These are phyloP conservation scores for Anarhynchus alexandrinus DNA, from an alignment of 2,113 vertebrate species.

Conservation along the genomic window DNA sequence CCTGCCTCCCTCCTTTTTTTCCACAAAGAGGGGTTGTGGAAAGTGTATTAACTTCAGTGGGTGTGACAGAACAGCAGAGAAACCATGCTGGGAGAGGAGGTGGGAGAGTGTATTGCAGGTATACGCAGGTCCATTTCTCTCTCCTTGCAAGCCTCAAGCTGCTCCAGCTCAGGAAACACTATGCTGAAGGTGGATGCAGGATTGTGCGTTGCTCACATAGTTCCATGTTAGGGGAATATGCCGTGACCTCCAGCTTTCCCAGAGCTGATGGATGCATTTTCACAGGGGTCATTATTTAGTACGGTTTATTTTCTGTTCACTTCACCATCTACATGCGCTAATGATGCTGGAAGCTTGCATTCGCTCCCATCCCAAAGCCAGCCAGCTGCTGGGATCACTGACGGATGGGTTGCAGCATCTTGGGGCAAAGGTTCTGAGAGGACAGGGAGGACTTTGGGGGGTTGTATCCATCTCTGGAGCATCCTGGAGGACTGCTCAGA, in stretches of 20 bases:
- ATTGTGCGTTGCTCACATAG: not conserved
- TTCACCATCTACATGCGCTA: fast-evolving
- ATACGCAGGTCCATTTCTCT: fast-evolving
- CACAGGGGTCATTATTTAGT: not conserved
- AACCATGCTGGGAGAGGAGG: not conserved
- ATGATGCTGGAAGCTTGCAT: fast-evolving
- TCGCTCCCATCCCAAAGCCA: not conserved
- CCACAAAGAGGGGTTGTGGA: not conserved
- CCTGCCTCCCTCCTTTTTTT: no score
- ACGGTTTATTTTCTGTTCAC: fast-evolving
- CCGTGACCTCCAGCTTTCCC: not conserved
- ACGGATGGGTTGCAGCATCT: not conserved
- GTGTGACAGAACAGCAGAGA: fast-evolving
- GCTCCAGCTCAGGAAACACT: not conserved
- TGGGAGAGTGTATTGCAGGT: not conserved
- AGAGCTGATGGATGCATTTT: not conserved
- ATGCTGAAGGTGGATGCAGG: fast-evolving
- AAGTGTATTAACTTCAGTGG: not conserved
- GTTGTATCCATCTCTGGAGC: not conserved
- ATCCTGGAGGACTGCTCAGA: not conserved
- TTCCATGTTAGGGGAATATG: not conserved
- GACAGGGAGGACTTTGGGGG: not conserved
- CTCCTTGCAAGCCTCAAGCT: not conserved
- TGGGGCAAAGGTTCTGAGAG: not conserved
- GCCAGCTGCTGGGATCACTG: not conserved